These are phyloP conservation scores for Cephus runcator DNA, from an alignment of 2,888 invertebrate genomes.

Conservation along the genomic window DNA sequence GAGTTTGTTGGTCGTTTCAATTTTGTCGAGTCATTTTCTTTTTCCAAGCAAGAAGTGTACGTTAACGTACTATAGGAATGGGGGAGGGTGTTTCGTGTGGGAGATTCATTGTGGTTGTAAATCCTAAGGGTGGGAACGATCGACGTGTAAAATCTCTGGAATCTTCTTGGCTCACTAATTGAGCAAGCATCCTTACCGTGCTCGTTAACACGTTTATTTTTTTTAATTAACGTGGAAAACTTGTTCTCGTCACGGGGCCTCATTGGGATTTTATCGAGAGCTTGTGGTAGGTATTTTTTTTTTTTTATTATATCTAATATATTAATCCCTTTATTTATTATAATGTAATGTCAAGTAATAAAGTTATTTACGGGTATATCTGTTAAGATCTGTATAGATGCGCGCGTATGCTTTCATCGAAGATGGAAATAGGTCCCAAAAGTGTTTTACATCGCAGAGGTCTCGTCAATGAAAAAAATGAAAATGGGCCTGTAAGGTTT, in stretches of 20 bases:
- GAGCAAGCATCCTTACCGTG: constrained; percentile 24
- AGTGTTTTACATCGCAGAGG: no score
- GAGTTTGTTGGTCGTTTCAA: neutral
- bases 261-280: neutral
- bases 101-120: neutral
- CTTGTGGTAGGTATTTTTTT: neutral
- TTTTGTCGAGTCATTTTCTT: neutral
- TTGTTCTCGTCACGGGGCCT: neutral
- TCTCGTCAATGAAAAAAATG: no score
- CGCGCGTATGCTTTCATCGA: no score
- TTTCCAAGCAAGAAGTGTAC: no score
- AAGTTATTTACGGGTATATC: no score
- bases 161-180: constrained; percentile 37
- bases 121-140: constrained; percentile 18
- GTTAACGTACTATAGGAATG: neutral
- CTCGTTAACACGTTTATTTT: constrained; percentile 17
- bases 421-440: no score
- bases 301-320: neutral
- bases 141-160: constrained; percentile 35
- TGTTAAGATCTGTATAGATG: no score
- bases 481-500: neutral
- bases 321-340: neutral
- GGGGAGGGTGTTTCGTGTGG: neutral
- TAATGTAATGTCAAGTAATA: no score
- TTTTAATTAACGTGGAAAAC: constrained; percentile 6